phyloP scores from a whole-genome alignment of 2,113 vertebrate species.

The Paedocypris sp. region DNA sequence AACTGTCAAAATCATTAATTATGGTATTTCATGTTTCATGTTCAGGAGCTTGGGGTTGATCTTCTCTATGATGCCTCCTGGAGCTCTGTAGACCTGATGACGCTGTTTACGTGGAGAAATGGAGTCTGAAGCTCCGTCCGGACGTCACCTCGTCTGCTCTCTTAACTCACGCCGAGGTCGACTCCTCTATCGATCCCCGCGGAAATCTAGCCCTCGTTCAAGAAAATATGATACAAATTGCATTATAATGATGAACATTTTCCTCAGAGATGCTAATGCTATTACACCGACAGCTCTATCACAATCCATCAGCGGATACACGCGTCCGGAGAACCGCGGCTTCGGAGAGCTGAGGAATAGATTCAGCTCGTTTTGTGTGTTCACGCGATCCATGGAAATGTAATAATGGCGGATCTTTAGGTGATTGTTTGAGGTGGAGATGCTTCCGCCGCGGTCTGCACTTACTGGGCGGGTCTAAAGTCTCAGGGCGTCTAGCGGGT shows the following conservation, averaged over 20 bases:
- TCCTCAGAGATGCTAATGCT: slow-evolving; percentile 34
- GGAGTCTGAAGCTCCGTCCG: no score
- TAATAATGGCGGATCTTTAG: background rate
- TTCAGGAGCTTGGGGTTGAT: no score
- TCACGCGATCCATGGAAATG: background rate
- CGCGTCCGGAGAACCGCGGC: background rate
- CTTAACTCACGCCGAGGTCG: background rate
- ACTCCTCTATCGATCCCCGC: slow-evolving; percentile 20
- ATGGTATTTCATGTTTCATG: no score
- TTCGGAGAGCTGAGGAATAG: background rate
- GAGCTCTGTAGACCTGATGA: no score
- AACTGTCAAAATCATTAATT: no score
- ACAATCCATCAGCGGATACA: slow-evolving; percentile 23
- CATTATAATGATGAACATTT: slow-evolving; percentile 41
- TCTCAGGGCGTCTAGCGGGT: no score
- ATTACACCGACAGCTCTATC: slow-evolving; percentile 34
- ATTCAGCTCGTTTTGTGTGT: background rate
- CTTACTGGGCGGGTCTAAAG: no score
- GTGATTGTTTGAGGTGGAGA: background rate
- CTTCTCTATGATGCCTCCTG: no score
- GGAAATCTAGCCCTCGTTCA: slow-evolving; percentile 21
- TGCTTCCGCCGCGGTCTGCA: background rate
- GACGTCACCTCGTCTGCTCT: slow-evolving; percentile 14
- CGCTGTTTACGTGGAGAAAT: no score
- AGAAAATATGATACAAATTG: slow-evolving; percentile 31